Evolutionary conservation across 2,797 vertebrate species (phyloP).

Genomic region (Odontamblyopus rebecca): DNA sequence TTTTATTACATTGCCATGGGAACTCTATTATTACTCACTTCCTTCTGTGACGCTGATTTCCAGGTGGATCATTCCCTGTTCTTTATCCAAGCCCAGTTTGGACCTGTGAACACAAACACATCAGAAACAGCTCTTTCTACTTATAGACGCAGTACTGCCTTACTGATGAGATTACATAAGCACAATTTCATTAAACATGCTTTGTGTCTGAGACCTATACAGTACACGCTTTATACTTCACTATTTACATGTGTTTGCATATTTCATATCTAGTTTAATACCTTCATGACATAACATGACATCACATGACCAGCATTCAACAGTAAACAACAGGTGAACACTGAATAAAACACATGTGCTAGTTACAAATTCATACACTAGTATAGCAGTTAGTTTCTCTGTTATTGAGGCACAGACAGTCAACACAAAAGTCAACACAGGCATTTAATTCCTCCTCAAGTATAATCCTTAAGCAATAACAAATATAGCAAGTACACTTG

Average conservation of each 20-base stretch:
- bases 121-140: constrained; percentile 8
- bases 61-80: constrained; percentile 89
- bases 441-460: background rate
- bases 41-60: constrained; percentile 86
- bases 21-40: constrained; percentile 78
- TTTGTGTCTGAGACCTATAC: background rate
- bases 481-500: background rate
- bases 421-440: background rate
- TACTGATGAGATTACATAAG: background rate
- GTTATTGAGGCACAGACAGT: background rate
- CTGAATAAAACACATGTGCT: background rate
- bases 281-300: constrained; percentile 6
- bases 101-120: constrained; percentile 78
- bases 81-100: constrained; percentile 85
- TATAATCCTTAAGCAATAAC: background rate
- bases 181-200: background rate
- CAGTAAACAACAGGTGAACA: background rate
- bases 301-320: background rate
- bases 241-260: constrained; percentile 4
- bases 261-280: too few species aligned
- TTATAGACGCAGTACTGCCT: background rate
- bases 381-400: background rate
- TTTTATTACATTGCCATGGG: background rate
- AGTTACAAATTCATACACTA: background rate
- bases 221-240: background rate